Evolutionary conservation across 2,797 vertebrate genomes (phyloP).

Genomic region (Echiichthys vipera): DNA sequence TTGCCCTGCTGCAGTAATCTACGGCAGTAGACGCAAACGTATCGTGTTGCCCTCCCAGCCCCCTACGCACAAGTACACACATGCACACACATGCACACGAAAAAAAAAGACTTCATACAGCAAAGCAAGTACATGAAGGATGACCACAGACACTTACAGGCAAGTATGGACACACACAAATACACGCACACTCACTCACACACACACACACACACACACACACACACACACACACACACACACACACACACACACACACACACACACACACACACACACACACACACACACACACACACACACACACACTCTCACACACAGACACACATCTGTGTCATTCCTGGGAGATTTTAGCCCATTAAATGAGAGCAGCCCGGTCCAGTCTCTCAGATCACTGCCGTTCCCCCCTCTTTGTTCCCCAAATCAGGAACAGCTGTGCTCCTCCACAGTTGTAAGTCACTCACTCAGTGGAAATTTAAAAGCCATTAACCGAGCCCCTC

Average conservation of each 20-base stretch:
- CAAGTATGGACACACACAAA: slow-evolving; percentile 39
- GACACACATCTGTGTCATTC: slow-evolving; percentile 73
- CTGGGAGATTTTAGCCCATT: slow-evolving; percentile 78
- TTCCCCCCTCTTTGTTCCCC: slow-evolving; percentile 81
- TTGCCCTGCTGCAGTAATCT: slow-evolving; percentile 76
- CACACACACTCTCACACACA: slow-evolving; percentile 29
- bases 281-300: slow-evolving; percentile 14
- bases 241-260: slow-evolving; percentile 18
- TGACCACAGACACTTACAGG: slow-evolving; percentile 61
- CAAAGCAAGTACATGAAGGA: slow-evolving; percentile 58
- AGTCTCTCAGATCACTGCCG: slow-evolving; percentile 80
- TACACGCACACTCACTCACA: background rate
- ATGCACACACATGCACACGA: slow-evolving; percentile 27
- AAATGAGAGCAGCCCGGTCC: slow-evolving; percentile 74
- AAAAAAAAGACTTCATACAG: slow-evolving; percentile 44
- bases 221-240: slow-evolving; percentile 51
- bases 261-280: slow-evolving; percentile 52
- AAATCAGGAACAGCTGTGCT: slow-evolving; percentile 86
- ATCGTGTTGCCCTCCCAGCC: slow-evolving; percentile 72
- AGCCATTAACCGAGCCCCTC: slow-evolving; percentile 81
- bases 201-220: slow-evolving; percentile 13
- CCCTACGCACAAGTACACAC: slow-evolving; percentile 40
- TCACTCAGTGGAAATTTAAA: slow-evolving; percentile 85
- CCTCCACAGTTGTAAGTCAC: slow-evolving; percentile 85
- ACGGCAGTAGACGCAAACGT: slow-evolving; percentile 62